Evolutionary conservation across 30 jellyfish, hydroid and myxozoan species (phyloP).

Genomic region (Catostylus mosaicus): DNA sequence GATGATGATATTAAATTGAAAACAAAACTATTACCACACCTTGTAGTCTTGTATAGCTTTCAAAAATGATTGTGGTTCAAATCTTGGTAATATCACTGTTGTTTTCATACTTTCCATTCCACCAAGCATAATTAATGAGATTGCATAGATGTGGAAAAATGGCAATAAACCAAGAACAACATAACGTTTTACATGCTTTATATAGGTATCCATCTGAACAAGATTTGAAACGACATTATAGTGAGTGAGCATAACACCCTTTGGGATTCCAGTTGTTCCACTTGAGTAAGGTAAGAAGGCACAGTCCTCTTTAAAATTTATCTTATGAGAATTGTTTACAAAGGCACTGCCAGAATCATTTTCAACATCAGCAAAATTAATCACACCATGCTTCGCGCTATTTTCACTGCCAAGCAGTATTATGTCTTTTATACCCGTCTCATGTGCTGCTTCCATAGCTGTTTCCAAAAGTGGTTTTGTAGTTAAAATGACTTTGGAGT

Average conservation of each 20-base stretch:
- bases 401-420: conserved; percentile 60
- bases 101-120: conserved; percentile 57
- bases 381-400: conserved; percentile 62
- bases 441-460: conserved; percentile 71
- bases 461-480: conserved; percentile 44
- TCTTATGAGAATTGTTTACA: conserved; percentile 15
- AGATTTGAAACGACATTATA: conserved; percentile 60
- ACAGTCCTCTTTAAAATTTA: conserved; percentile 39
- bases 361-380: conserved; percentile 61
- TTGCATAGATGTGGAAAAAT: conserved; percentile 82
- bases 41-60: conserved; percentile 54
- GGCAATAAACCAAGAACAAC: conserved; percentile 69
- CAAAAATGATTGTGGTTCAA: conserved; percentile 81
- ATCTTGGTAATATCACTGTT: conserved; percentile 62
- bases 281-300: conserved; percentile 89
- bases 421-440: conserved; percentile 58
- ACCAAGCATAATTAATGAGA: conserved; percentile 36
- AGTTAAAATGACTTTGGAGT: conserved; percentile 68
- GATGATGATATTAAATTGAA: conserved; percentile 8
- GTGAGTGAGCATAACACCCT: conserved; percentile 93
- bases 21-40: no score
- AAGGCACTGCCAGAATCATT: conserved; percentile 53
- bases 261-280: conserved; percentile 96
- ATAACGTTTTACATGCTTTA: conserved; percentile 39
- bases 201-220: conserved; percentile 41